These are phyloP conservation scores for Hoplodrina ambigua DNA, from an alignment of 2,888 invertebrate species.

Conservation along the genomic window DNA sequence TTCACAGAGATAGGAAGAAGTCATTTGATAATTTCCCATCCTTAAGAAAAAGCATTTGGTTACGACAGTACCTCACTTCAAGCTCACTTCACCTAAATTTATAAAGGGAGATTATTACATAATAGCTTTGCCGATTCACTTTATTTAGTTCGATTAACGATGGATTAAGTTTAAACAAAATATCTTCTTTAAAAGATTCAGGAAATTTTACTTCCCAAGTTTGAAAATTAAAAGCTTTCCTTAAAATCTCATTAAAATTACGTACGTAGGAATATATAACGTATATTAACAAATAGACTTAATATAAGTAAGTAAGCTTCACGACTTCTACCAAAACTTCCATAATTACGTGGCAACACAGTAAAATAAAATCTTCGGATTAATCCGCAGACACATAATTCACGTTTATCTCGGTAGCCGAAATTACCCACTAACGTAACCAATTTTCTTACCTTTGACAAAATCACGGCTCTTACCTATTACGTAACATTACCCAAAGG, in stretches of 20 bases:
- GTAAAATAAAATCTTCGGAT: slow-evolving; percentile 59
- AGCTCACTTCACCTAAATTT: too few relatives aligned
- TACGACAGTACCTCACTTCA: too few relatives aligned
- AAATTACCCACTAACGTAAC: slow-evolving; percentile 88
- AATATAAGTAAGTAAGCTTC: slow-evolving; percentile 8
- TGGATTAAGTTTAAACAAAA: too few relatives aligned
- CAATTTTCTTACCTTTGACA: slow-evolving; percentile 91
- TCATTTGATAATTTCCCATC: too few relatives aligned
- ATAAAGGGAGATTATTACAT: too few relatives aligned
- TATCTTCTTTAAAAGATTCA: too few relatives aligned
- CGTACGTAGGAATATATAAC: not conserved
- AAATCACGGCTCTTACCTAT: slow-evolving; percentile 87
- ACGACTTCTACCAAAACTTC: slow-evolving; percentile 19
- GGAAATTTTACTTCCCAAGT: too few relatives aligned
- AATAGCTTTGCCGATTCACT: too few relatives aligned
- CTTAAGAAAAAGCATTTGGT: too few relatives aligned
- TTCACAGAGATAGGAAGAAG: too few relatives aligned
- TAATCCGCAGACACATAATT: slow-evolving; percentile 78
- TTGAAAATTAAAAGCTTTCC: not conserved
- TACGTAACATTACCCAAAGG: slow-evolving; percentile 90
- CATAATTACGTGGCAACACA: slow-evolving; percentile 31
- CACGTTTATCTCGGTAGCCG: slow-evolving; percentile 78
- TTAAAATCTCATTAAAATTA: not conserved
- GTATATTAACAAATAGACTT: not conserved
- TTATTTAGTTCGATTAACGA: too few relatives aligned